Base-by-base conservation (phyloP, 2,888 invertebrate species). In the Scotopteryx bipunctaria region DNA sequence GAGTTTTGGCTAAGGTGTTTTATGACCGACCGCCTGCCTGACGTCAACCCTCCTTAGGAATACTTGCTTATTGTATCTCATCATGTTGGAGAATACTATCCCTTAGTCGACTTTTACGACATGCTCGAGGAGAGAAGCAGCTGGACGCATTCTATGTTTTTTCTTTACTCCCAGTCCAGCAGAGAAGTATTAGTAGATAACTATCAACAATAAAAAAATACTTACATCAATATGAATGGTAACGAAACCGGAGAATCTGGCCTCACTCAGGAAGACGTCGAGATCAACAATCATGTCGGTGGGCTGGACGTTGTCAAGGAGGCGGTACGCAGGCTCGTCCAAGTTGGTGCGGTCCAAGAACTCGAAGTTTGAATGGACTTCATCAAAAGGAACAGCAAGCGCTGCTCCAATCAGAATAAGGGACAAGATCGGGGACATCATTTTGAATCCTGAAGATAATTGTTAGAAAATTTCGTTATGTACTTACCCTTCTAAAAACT, bases 311-410 rank as follows among this genome's bases (percentile, higher is more conserved):
- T 50, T 66, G 23, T 82, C 76, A 0, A 43, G 57, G 0, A 90
- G 66, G 13, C 90, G 76, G 66, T 88, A 90, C 3, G 66, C 68
- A 0, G 83, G 79, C 1, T 81, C 69, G 19, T 68, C 86, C 35
- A 85, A 14, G 55, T 86, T 88, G 1, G 83, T 77, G 29, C 69
- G 75, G 9, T 73, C 71, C 4, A 76, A 21, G 37, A 76, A 70
- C 63, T 86, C 87, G n/a, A 87, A 73, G 51, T 75, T 76, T 0
- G 81, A 72, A 31, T 74, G 73, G 21, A 79, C 55, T 1, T 87
- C 83, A 1, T 76, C 75, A 6, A 54, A 55, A 0, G 86, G 88
- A 8, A 69, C 61, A 17, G 81, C 81, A 3, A 52, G 49, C 1
- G 67, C 60, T 33, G 73, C 56, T 48, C 82, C 86, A 33, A 81